phyloP scores from a whole-genome alignment of 2,888 invertebrate species.

The Synergus itoensis region DNA sequence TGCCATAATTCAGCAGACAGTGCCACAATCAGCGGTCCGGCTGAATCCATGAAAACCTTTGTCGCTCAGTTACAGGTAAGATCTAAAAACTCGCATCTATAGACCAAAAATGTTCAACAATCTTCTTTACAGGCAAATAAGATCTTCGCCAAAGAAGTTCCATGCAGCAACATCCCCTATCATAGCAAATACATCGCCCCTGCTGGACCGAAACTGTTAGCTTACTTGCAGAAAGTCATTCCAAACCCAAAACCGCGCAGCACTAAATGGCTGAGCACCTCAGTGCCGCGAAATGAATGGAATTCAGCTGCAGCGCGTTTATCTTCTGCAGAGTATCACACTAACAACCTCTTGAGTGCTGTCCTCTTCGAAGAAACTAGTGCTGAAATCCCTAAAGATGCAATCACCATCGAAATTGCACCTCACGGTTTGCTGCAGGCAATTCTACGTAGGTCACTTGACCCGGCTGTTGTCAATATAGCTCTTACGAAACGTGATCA shows the following conservation, averaged over 20 bases:
- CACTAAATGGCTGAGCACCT: slow-evolving; percentile 91
- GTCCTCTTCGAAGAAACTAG: slow-evolving; percentile 90
- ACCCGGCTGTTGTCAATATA: slow-evolving; percentile 85
- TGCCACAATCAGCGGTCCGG: slow-evolving; percentile 94
- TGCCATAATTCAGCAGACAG: slow-evolving; percentile 93
- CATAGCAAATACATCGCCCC: slow-evolving; percentile 90
- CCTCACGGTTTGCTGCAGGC: slow-evolving; percentile 94
- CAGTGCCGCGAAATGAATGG: slow-evolving; percentile 87
- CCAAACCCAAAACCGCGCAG: slow-evolving; percentile 84
- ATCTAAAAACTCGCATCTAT: not conserved
- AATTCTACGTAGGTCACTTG: slow-evolving; percentile 88
- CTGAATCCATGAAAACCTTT: slow-evolving; percentile 83
- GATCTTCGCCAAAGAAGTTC: slow-evolving; percentile 90
- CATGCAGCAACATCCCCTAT: slow-evolving; percentile 93
- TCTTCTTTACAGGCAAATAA: slow-evolving; percentile 81
- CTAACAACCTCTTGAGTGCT: slow-evolving; percentile 88
- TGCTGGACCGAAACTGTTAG: slow-evolving; percentile 84
- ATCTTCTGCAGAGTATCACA: slow-evolving; percentile 93
- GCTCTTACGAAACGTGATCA: slow-evolving; percentile 87
- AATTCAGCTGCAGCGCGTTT: slow-evolving; percentile 82
- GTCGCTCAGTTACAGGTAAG: slow-evolving; percentile 80
- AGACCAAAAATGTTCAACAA: not conserved
- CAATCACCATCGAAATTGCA: slow-evolving; percentile 92
- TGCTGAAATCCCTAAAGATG: slow-evolving; percentile 88
- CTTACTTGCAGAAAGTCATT: slow-evolving; percentile 83